phyloP scores from a whole-genome alignment of 1,140 invertebrate genomes.

The Achatina immaculata region DNA sequence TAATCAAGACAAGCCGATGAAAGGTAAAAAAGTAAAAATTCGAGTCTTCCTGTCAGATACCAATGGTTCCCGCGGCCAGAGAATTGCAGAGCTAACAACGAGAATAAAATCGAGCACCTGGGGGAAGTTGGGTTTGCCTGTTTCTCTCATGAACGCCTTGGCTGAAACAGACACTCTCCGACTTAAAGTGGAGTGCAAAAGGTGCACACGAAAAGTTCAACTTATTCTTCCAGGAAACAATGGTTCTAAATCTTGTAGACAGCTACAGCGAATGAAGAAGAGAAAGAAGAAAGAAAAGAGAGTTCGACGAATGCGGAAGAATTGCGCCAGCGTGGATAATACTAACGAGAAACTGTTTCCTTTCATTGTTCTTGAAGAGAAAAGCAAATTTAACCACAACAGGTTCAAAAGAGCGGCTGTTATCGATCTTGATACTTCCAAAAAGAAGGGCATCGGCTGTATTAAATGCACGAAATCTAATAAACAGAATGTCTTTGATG shows the following conservation, averaged over 20 bases:
- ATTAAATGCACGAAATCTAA: too few relatives aligned
- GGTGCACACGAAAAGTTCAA: not conserved
- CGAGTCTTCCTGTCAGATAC: not conserved
- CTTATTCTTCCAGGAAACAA: not conserved
- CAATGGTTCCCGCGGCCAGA: not conserved
- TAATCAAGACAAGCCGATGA: not conserved
- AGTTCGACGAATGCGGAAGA: not conserved
- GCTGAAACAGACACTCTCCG: not conserved
- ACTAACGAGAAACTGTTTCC: not conserved
- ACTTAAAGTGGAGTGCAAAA: slow-evolving; percentile 20
- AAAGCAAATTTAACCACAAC: not conserved
- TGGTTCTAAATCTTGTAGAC: not conserved
- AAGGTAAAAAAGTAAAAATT: slow-evolving; percentile 23
- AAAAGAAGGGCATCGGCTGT: too few relatives aligned
- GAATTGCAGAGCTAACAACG: not conserved
- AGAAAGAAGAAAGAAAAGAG: slow-evolving; percentile 22
- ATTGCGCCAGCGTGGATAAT: not conserved
- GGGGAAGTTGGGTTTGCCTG: slow-evolving; percentile 4
- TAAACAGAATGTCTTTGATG: too few relatives aligned
- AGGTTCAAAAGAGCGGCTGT: not conserved
- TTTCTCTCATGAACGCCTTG: not conserved
- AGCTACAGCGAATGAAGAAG: not conserved
- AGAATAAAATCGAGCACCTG: not conserved
- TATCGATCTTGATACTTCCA: too few relatives aligned
- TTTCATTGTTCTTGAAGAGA: slow-evolving; percentile 15